phyloP scores from a whole-genome alignment of 2,797 vertebrate species.

The Falco rusticolus region DNA sequence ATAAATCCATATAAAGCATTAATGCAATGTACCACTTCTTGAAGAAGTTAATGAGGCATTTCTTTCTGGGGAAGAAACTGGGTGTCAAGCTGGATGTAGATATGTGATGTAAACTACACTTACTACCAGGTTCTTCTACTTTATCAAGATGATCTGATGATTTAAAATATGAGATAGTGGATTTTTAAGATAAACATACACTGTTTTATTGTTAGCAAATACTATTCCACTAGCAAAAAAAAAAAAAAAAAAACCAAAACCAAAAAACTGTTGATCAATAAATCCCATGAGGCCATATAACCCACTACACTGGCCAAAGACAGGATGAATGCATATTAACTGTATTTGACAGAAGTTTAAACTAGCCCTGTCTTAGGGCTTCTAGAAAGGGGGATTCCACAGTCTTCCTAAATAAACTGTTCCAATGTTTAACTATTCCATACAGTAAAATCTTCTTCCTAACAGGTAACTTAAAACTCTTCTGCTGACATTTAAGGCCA shows the following conservation, averaged over 20 bases:
- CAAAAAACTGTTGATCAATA: background rate
- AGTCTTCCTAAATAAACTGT: background rate
- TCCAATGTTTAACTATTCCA: background rate
- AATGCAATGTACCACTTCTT: background rate
- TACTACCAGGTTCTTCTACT: background rate
- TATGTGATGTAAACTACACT: background rate
- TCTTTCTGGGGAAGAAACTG: background rate
- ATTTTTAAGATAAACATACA: background rate
- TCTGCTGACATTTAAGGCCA: background rate
- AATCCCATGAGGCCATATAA: background rate
- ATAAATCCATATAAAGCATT: background rate
- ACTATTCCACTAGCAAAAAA: background rate
- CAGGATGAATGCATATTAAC: background rate
- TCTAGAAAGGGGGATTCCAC: background rate
- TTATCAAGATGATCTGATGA: background rate
- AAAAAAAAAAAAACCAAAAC: too few species aligned
- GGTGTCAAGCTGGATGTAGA: background rate
- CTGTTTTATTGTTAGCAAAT: background rate
- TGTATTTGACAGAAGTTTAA: background rate
- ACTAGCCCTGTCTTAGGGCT: background rate
- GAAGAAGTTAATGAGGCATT: background rate
- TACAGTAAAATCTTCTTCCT: background rate
- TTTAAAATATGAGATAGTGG: background rate
- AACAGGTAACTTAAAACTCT: background rate
- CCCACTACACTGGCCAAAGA: background rate